phyloP scores from a whole-genome alignment of 1,140 invertebrate species.

The Drosophila orena region DNA sequence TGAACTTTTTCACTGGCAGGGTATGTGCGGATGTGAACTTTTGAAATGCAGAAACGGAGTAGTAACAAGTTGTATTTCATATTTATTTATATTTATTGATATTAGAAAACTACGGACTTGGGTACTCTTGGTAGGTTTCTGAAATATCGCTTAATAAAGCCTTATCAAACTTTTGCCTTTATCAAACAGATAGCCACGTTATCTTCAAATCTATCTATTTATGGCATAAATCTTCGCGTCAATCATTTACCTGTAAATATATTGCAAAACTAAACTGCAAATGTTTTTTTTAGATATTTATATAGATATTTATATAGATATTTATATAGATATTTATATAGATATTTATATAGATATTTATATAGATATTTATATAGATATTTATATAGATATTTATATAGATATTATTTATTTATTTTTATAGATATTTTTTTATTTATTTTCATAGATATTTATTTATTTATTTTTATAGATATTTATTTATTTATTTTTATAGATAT shows the following conservation, averaged over 20 bases:
- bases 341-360: not conserved
- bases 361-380: not conserved
- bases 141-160: not conserved
- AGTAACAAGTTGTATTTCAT: not conserved
- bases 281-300: not conserved
- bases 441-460: not conserved
- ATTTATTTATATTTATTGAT: not conserved
- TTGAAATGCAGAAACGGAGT: not conserved
- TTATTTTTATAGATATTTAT: not conserved
- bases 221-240: not conserved
- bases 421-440: too few relatives aligned
- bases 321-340: not conserved
- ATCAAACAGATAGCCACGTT: constrained; percentile 1
- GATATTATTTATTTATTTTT: not conserved
- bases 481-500: not conserved
- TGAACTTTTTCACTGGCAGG: not conserved
- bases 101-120: not conserved
- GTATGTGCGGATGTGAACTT: constrained; percentile 4
- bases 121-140: too few relatives aligned
- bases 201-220: not conserved
- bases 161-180: not conserved
- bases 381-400: not conserved
- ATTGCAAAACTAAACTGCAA: not conserved
- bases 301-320: not conserved
- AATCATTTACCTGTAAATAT: not conserved